These are phyloP conservation scores for Cnemophilus loriae DNA, from an alignment of 2,113 vertebrate species.

Conservation along the genomic window DNA sequence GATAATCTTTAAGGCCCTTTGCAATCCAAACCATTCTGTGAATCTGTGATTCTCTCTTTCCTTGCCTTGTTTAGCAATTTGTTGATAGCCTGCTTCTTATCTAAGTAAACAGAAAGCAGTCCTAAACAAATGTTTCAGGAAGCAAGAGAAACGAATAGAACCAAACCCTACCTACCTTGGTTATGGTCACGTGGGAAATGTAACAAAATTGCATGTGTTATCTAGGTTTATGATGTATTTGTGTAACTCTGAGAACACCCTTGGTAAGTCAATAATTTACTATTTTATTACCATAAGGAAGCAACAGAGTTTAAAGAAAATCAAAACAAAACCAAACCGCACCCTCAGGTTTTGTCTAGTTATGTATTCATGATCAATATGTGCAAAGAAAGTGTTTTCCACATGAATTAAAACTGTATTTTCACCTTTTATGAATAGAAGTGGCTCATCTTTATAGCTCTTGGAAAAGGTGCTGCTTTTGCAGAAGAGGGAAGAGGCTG, in stretches of 20 bases:
- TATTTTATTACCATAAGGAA: neutral
- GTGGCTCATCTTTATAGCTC: neutral
- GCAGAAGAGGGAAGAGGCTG: neutral
- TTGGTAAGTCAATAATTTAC: slow-evolving; percentile 14
- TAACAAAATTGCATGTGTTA: neutral
- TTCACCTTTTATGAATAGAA: neutral
- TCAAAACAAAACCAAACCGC: neutral
- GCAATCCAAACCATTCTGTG: neutral
- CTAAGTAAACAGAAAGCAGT: neutral
- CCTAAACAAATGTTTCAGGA: neutral
- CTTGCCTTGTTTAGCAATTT: neutral
- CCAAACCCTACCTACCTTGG: neutral
- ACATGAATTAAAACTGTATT: neutral
- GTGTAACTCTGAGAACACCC: neutral
- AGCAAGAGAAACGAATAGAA: neutral
- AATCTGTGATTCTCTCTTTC: neutral
- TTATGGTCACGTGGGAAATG: neutral
- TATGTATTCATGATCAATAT: neutral
- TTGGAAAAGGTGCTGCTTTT: neutral
- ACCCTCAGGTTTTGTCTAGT: neutral
- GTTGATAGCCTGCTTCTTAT: neutral
- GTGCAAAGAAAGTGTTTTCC: neutral
- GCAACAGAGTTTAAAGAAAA: neutral
- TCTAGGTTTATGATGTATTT: neutral
- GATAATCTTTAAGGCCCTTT: neutral